Conservation (phyloP, 2,113 vertebrate species). For the Nanorana parkeri region DNA sequence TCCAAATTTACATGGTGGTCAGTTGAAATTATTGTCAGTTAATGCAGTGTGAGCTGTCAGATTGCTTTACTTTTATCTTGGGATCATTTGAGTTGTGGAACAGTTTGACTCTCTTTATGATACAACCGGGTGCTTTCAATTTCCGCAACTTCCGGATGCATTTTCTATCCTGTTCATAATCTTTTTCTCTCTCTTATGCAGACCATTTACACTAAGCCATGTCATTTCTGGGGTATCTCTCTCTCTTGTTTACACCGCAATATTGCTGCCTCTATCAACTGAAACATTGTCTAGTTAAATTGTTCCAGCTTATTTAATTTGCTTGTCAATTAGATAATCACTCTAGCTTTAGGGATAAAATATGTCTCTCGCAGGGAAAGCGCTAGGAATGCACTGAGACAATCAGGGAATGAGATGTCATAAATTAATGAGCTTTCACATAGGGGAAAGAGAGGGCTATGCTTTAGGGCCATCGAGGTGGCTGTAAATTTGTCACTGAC, state of each 20-base stretch:
- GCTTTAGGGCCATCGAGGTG: constrained; percentile 33
- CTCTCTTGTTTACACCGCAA: constrained; percentile 40
- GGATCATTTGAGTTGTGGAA: no score
- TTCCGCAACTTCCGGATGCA: no score
- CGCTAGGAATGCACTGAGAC: constrained; percentile 36
- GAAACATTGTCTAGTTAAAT: constrained; percentile 59
- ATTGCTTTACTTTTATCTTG: no score
- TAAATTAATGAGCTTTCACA: constrained; percentile 53
- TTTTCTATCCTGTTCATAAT: no score
- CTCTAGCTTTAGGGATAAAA: constrained; percentile 61
- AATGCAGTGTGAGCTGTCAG: no score
- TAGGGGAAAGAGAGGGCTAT: constrained; percentile 37
- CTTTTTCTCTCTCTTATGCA: no score
- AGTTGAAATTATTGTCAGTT: no score
- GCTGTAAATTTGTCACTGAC: constrained; percentile 56
- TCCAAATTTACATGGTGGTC: no score
- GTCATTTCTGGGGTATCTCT: constrained; percentile 19
- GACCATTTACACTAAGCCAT: constrained; percentile 13
- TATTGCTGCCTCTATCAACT: constrained; percentile 55
- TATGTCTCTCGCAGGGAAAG: constrained; percentile 49
- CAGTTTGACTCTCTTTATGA: no score
- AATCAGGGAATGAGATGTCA: constrained; percentile 53
- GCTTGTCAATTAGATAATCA: constrained; percentile 55
- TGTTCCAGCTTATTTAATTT: constrained; percentile 59
- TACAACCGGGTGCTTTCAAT: no score